Base-by-base conservation (phyloP, 2,113 vertebrate species). In the Geothlypis trichas region DNA sequence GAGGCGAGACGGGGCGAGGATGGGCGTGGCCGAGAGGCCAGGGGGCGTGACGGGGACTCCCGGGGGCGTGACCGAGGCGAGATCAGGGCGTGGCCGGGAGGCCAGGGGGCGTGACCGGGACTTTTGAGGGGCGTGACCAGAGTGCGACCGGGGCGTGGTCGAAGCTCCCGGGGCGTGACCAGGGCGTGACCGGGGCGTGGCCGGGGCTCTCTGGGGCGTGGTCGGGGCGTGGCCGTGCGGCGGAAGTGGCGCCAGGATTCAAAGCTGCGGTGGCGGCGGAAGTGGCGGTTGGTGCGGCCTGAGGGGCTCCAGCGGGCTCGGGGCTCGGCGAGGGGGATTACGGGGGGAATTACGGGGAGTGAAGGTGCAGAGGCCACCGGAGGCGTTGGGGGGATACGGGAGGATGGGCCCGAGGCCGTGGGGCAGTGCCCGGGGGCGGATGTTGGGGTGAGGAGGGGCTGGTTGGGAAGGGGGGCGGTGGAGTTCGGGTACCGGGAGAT, bases 41-140 rank as follows among this genome's bases (percentile, higher is more conserved):
- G 24, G 2, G 59, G 57, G 57, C n/a, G n/a, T n/a, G 65, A 3
- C 15, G 5, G 7, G 5, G 9, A 6, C 21, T 4, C 5, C 2
- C 3, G 15, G 65, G 6, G 52, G 52, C 52, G 52, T 55, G 30
- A 0, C 44, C 31, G 8, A 10, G 19, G 19, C 44, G 8, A 44
- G 8, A 44, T 19, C 44, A 17, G n/a, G n/a, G 67, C 47, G 67
- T 46, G 65, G 0, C 33, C 31, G 6, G 33, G n/a, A 2, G n/a
- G n/a, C n/a, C n/a, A n/a, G n/a, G n/a, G n/a, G n/a, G 67, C 47
- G 67, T 46, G 65, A 0, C 33, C 31, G 6, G 33, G n/a, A 2
- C 15, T 4, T 21, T 18, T 49, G 23, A n/a, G 49, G 49, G 31
- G 54, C 31, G 31, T 44, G 63, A 5, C 15, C 5, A 10, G 47